A percentile compares a stretch with the other conserved stretches of the same genome.
Evolutionary conservation across 2,888 invertebrate species (phyloP).

Genomic region (Eubasilissa splendida): DNA sequence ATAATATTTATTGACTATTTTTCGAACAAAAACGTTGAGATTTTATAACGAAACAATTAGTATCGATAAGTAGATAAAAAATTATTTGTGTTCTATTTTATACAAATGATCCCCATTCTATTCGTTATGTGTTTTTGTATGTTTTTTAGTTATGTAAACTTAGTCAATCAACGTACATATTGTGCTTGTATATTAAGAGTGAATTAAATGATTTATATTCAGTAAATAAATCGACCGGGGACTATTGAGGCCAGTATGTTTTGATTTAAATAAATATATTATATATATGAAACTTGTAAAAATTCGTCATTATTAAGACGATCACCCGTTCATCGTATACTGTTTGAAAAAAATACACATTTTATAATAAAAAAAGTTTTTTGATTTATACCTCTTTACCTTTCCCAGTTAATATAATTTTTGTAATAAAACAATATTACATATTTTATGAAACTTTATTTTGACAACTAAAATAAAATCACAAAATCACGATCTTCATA

Average conservation of each 20-base stretch:
- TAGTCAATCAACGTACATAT: constrained; percentile 36
- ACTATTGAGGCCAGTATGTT: constrained; percentile 53
- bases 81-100: constrained; percentile 23
- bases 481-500: no score
- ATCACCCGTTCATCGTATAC: constrained; percentile 29
- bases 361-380: constrained; percentile 4
- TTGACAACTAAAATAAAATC: no score
- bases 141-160: constrained; percentile 20
- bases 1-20: constrained; percentile 36
- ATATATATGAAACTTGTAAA: constrained; percentile 40
- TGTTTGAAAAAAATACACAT: constrained; percentile 39
- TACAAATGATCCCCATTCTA: not conserved
- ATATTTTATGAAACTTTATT: no score
- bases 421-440: no score
- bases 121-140: constrained; percentile 15
- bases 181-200: constrained; percentile 25
- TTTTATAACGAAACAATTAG: constrained; percentile 1
- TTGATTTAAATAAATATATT: constrained; percentile 42
- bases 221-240: constrained; percentile 32
- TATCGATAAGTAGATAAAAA: constrained; percentile 20
- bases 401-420: no score
- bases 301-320: constrained; percentile 25
- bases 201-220: constrained; percentile 6
- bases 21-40: constrained; percentile 11
- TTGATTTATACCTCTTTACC: constrained; percentile 1